Base-by-base conservation (phyloP, 2,888 invertebrate genomes). In the Dasysyrphus tricinctus region DNA sequence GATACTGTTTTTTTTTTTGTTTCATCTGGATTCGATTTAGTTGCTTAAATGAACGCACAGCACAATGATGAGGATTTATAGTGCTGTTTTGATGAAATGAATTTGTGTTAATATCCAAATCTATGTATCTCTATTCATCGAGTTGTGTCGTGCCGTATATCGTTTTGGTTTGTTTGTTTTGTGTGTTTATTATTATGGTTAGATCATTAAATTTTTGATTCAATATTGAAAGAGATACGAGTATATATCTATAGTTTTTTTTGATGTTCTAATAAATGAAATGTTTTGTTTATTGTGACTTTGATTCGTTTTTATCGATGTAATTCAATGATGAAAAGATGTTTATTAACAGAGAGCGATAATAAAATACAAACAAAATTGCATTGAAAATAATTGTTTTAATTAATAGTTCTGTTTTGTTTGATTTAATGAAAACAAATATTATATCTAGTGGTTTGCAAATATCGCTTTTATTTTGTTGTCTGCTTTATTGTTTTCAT, bases 131-230 rank as follows among this genome's bases (percentile, higher is more conserved):
- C 19, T 37, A 69, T 39, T 59, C 29, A 32, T 32, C 78, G 39
- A n/a, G 67, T 8, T 29, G 16, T 54, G 16, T 57, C 5, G 59
- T 59, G 59, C 14, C 12, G 14, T n/a, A 14, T 34, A 14, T 34
- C 1, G 16, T 34, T 56, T 54, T 16, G 70, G 49, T 76, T 79
- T 80, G 84, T 84, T 80, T 85, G 77, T 63, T 39, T 85, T 84
- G 65, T 77, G 19, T 75, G 86, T 86, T 86, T 86, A 86, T 86
- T 86, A 74, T 86, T 86, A 47, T 86, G 86, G 86, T 82, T 81
- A 82, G 78, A 75, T 79, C 86, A 69, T 85, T 67, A 85, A 85
- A 77, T 65, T 70, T 61, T 85, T 80, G 72, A 77, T 85, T 85
- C 85, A 85, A 80, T 80, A 85, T 77, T 77, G 77, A 76, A 57